Base-by-base conservation (phyloP, 2,797 vertebrate genomes). In the Babyrousa celebensis region DNA sequence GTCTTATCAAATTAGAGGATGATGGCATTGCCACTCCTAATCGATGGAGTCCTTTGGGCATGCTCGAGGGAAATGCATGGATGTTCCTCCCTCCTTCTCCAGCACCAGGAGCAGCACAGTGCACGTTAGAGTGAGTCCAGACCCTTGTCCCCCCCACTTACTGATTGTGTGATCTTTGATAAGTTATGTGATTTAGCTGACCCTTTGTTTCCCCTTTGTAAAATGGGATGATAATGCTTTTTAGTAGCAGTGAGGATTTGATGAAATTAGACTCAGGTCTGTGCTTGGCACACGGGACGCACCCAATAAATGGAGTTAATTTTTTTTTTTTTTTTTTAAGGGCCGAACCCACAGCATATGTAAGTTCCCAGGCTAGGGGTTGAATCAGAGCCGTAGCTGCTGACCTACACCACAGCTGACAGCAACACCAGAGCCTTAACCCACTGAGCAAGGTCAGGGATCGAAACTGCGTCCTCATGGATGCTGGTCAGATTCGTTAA, bases 191-290 rank as follows among this genome's bases (percentile, higher is more conserved):
- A 78, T 14, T 52, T 56, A 54, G 54, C 58, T 18, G 40, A 23
- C 18, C 23, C 25, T 95, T 74, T 63, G 16, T 79, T 15, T 60
- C 36, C 29, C 29, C 20, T 74, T 72, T 25, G 21, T 68, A 83
- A 74, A 84, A 80, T 20, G 58, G 40, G 25, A 60, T 65, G 54
- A 60, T 25, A 54, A 54, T 27, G 21, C 25, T 88, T 91, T 32
- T 27, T 43, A 74, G 71, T 11, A 63, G 23, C 23, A 79, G 54
- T 48, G 23, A 40, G 62, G 62, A 75, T 17, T 84, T 32, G 11
- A 8, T 79, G 60, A 89, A 85, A 71, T 90, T n/a, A 77, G 91
- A 29, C 29, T 86, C 18, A 77, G 62, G 70, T 70, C 48, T 70
- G 12, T 87, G 25, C 48, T 20, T 83, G 70, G 62, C 56, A 80